Percentiles rank a stretch among this genome's conserved stretches.
Conservation (phyloP, 2,113 vertebrate species). For the Chaetura pelagica region DNA sequence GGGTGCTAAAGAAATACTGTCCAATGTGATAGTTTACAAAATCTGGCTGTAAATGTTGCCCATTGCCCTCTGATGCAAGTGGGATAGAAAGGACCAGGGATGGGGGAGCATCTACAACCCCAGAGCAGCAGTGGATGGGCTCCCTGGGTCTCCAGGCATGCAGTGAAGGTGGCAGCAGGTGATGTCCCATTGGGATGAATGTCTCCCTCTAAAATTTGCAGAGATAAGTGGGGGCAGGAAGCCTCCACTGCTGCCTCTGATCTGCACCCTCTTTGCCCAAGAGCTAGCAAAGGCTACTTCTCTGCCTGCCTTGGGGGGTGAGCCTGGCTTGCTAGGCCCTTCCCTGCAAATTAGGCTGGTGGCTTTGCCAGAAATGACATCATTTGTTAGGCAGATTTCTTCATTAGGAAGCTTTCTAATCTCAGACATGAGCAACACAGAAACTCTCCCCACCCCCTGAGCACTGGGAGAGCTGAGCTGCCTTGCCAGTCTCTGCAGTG, state of each 20-base stretch:
- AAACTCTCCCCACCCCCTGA: not conserved
- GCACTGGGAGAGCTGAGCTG: not conserved
- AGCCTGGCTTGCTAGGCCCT: not conserved
- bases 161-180: not conserved
- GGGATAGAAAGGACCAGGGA: not conserved
- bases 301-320: fast-evolving
- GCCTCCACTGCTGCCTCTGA: not conserved
- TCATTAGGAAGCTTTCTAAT: constrained; percentile 46
- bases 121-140: not conserved
- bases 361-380: constrained; percentile 36
- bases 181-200: not conserved
- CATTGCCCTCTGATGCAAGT: not conserved
- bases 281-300: not conserved
- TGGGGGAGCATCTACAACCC: not conserved
- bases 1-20: not conserved
- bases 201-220: not conserved
- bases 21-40: not conserved
- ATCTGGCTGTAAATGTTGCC: not conserved
- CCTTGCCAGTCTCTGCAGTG: constrained; percentile 9
- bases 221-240: not conserved
- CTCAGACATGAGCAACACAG: not conserved
- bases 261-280: fast-evolving
- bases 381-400: constrained; percentile 37
- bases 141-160: not conserved
- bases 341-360: not conserved